Conservation (phyloP, 37 sponge, comb jelly and placozoan genomes). For the Agelas oroides region DNA sequence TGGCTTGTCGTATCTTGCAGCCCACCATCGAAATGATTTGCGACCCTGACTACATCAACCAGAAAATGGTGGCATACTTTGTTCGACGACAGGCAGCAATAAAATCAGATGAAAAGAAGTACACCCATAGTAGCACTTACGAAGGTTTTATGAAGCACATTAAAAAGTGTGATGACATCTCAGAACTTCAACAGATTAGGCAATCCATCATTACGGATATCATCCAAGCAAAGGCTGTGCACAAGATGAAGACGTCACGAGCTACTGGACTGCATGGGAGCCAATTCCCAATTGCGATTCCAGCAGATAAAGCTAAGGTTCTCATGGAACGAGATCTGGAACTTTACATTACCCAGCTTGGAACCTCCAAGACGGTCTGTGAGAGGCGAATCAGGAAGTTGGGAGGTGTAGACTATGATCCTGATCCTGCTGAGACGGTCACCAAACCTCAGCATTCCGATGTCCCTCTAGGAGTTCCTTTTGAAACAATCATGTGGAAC, state of each 20-base stretch:
- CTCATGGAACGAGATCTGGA: conserved; percentile 78
- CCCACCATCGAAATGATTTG: conserved; percentile 84
- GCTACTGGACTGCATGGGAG: conserved; percentile 55
- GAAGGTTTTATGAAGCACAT: conserved; percentile 88
- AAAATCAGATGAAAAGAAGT: conserved; percentile 58
- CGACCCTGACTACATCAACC: conserved; percentile 94
- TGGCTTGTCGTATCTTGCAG: conserved; percentile 64
- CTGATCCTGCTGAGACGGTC: neutral
- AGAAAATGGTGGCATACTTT: conserved; percentile 72
- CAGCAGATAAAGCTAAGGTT: conserved; percentile 75
- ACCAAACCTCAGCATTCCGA: neutral
- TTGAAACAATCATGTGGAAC: conserved; percentile 66
- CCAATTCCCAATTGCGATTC: conserved; percentile 71
- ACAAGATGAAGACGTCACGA: conserved; percentile 71
- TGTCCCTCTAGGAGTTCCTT: conserved; percentile 47
- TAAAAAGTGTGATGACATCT: conserved; percentile 60
- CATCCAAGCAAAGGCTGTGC: conserved; percentile 87
- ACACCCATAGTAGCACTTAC: conserved; percentile 58
- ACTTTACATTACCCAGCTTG: conserved; percentile 79
- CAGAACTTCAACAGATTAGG: conserved; percentile 72
- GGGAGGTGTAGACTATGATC: conserved; percentile 68
- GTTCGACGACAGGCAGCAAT: conserved; percentile 55
- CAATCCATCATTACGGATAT: conserved; percentile 85
- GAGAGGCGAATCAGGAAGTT: conserved; percentile 72
- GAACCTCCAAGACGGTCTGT: conserved; percentile 57